Conservation (phyloP, 2,113 vertebrate species). For the Bufo gargarizans region DNA sequence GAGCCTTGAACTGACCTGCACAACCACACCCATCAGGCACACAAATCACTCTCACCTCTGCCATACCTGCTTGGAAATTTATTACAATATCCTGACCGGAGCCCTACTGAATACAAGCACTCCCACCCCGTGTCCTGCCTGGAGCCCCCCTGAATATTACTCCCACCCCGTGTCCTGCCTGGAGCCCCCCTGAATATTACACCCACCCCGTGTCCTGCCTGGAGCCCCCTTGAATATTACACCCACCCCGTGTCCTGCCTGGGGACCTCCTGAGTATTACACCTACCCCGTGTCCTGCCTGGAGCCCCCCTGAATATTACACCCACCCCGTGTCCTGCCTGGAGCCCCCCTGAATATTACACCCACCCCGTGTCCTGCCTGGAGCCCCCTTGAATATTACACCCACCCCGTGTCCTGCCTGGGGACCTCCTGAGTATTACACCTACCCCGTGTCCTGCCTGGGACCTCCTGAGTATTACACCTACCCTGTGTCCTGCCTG, state of each 20-base stretch:
- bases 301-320: background rate
- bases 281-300: background rate
- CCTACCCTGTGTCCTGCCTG: background rate
- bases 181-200: background rate
- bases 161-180: background rate
- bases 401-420: too few species aligned
- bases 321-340: background rate
- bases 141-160: background rate
- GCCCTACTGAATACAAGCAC: background rate
- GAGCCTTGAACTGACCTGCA: background rate
- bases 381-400: too few species aligned
- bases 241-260: too few species aligned
- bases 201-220: background rate
- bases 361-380: background rate
- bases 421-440: too few species aligned
- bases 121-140: background rate
- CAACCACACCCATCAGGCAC: background rate
- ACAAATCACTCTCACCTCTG: background rate
- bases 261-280: too few species aligned
- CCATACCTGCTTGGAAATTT: background rate
- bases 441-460: background rate
- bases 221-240: too few species aligned
- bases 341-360: background rate
- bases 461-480: too few species aligned
- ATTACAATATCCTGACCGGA: background rate